Percentiles rank a stretch among this genome's conserved stretches.
phyloP scores from a whole-genome alignment of 2,113 vertebrate species.

The Atrichornis clamosus region DNA sequence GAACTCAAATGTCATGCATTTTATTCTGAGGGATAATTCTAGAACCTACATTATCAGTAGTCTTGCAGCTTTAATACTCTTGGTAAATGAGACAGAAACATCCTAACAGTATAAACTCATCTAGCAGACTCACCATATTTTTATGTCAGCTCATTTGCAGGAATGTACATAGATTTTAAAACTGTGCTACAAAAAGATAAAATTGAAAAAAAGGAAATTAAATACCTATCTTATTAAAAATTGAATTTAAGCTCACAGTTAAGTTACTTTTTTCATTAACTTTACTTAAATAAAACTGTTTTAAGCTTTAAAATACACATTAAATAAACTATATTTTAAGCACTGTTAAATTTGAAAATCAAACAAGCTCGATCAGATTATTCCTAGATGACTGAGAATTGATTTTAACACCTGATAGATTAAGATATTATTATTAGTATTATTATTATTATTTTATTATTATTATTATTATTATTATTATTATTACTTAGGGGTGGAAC shows the following conservation, averaged over 20 bases:
- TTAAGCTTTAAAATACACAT: background rate
- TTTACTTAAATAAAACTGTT: background rate
- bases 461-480: background rate
- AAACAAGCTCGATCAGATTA: background rate
- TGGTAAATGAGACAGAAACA: background rate
- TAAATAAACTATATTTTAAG: background rate
- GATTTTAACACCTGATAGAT: background rate
- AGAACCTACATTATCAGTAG: background rate
- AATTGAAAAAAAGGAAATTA: background rate
- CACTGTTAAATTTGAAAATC: background rate
- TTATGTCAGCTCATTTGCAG: background rate
- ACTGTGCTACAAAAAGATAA: fast-evolving
- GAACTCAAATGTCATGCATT: background rate
- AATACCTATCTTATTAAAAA: background rate
- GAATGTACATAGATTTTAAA: background rate
- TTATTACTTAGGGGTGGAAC: background rate
- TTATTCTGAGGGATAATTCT: background rate
- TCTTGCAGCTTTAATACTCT: background rate
- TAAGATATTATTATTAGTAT: background rate
- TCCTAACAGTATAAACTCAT: background rate
- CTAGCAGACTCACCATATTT: background rate
- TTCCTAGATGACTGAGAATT: background rate
- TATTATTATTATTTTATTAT: background rate
- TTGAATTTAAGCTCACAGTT: background rate
- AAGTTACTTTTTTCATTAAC: background rate